Base-by-base conservation (phyloP, 2,888 invertebrate genomes). In the Cheilosia pagana region DNA sequence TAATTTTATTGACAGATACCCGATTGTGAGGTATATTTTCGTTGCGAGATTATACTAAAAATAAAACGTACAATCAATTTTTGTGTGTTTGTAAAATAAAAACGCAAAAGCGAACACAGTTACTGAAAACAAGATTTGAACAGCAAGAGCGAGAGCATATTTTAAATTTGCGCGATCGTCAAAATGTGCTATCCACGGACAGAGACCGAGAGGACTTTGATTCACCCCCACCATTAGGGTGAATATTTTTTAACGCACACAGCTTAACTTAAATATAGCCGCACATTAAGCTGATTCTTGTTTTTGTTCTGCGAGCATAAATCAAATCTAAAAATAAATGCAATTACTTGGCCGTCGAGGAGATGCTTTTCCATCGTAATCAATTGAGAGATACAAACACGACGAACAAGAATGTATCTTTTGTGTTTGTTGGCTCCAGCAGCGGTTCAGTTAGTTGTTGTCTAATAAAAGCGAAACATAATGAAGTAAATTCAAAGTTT, bases 251-350 rank as follows among this genome's bases (percentile, higher is more conserved):
- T 21, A 45, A 59, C 35, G 45, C 39, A 50, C 48, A 25, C 19
- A 43, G 53, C 43, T 71, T 21, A 43, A 28, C 23, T 21, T 70
- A 48, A 48, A 70, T 59, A 70, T 57, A 70, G 48, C 53, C 48
- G n/a, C n/a, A 1, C 50, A 39, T 62, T 39, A 52, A 52, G 55
- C 25, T 35, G 59, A 59, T 57, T 41, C 35, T 59, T 71, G 14
- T 12, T 43, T 25, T 43, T 53, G 7, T 16, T 45, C 10, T 12
- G n/a, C n/a, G 65, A 81, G 79, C 85, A 85, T 76, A 85, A 85
- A 85, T 79, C 85, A 79, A 67, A 71, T 75, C 85, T 85, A 85
- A 85, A 85, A 85, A 85, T 85, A 85, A 76, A 71, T 76, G 67
- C 79, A 71, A 79, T 85, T 85, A 85, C 85, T 75, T 63, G 65